phyloP scores from a whole-genome alignment of 2,113 vertebrate species.

The Plestiodon gilberti region DNA sequence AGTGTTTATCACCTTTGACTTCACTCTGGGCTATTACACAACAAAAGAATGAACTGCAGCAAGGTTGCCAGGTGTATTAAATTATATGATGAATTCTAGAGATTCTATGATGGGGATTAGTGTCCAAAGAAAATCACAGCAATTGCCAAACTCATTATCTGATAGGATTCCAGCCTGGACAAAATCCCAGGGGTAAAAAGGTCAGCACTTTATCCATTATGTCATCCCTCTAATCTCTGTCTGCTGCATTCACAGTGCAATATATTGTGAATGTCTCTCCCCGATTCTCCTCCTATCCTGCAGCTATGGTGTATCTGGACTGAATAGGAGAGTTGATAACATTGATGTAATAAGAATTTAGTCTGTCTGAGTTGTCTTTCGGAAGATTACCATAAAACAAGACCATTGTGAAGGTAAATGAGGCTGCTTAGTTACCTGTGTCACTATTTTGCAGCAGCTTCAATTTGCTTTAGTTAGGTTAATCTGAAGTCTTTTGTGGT shows the following conservation, averaged over 20 bases:
- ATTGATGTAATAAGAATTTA: slow-evolving; percentile 48
- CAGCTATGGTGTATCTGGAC: slow-evolving; percentile 32
- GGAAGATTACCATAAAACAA: slow-evolving; percentile 39
- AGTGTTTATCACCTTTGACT: slow-evolving; percentile 74
- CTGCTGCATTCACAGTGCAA: slow-evolving; percentile 29
- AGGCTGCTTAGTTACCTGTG: background rate
- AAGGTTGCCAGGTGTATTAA: slow-evolving; percentile 77
- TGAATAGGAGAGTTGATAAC: background rate
- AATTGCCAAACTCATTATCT: slow-evolving; percentile 76
- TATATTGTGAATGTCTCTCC: slow-evolving; percentile 34
- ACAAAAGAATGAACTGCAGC: slow-evolving; percentile 71
- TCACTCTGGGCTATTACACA: slow-evolving; percentile 73
- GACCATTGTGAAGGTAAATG: slow-evolving; percentile 11
- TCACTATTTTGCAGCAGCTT: slow-evolving; percentile 37
- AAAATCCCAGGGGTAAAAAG: slow-evolving; percentile 59
- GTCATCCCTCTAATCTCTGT: slow-evolving; percentile 56
- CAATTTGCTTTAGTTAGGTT: slow-evolving; percentile 13
- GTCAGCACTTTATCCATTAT: slow-evolving; percentile 57
- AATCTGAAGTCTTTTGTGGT: slow-evolving; percentile 30
- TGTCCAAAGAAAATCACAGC: slow-evolving; percentile 67
- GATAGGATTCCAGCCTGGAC: slow-evolving; percentile 62
- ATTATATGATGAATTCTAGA: slow-evolving; percentile 74
- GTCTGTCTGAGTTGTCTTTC: slow-evolving; percentile 52
- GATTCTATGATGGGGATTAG: slow-evolving; percentile 68
- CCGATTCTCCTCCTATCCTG: slow-evolving; percentile 47